phyloP scores from a whole-genome alignment of 92 coral and sea anemone species.

The Palythoa grandis region DNA sequence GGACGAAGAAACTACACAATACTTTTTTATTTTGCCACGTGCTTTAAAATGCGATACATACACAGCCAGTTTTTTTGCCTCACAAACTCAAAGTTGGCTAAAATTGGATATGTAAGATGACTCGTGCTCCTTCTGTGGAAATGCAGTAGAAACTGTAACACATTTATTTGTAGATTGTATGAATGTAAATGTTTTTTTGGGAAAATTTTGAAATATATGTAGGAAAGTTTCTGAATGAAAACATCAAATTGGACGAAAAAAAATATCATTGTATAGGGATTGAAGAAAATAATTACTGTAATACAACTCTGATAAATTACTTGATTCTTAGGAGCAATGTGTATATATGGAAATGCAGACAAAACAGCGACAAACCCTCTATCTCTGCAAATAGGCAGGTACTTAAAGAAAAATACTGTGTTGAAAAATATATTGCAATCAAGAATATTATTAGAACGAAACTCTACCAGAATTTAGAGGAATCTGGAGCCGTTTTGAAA shows the following conservation, averaged over 20 bases:
- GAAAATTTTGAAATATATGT: neutral
- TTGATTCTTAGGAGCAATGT: neutral
- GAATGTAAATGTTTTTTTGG: neutral
- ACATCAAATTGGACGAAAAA: conserved; percentile 10
- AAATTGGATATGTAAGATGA: conserved; percentile 17
- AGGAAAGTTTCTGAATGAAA: neutral
- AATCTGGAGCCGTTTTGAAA: neutral
- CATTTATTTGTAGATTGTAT: neutral
- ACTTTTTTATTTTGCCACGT: conserved; percentile 1
- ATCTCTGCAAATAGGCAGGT: neutral
- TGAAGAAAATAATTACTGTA: neutral
- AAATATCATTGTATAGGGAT: neutral
- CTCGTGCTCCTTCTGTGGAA: neutral
- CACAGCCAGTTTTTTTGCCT: conserved; percentile 2
- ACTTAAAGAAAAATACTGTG: neutral
- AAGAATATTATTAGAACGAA: neutral
- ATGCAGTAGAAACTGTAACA: neutral
- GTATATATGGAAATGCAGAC: conserved; percentile 6
- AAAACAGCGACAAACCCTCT: conserved; percentile 1
- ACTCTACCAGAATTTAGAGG: neutral
- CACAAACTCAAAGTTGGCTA: conserved; percentile 29
- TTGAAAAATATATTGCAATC: neutral
- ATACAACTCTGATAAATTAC: neutral
- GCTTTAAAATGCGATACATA: conserved; percentile 11
- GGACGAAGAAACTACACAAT: conserved; percentile 1